phyloP scores from a whole-genome alignment of 2,888 invertebrate species.

The Loripinus fragilis region DNA sequence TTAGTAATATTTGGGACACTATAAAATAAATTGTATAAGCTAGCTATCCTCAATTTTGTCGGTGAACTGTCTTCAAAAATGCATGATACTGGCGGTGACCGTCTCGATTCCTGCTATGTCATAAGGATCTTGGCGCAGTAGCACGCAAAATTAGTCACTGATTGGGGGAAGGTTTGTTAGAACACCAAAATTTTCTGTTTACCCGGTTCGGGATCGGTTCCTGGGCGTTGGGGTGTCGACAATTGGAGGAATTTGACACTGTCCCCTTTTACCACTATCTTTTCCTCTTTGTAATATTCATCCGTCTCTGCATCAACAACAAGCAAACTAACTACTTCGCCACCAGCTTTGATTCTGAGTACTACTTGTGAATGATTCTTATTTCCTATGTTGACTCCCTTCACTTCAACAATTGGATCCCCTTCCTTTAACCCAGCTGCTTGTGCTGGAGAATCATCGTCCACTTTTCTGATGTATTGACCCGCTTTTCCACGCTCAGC shows the following conservation, averaged over 20 bases:
- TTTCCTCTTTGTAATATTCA: constrained; percentile 88
- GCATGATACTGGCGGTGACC: too few relatives aligned
- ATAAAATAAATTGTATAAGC: too few relatives aligned
- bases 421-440: constrained; percentile 89
- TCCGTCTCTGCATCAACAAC: constrained; percentile 92
- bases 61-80: too few relatives aligned
- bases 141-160: too few relatives aligned
- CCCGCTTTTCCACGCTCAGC: constrained; percentile 97
- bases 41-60: too few relatives aligned
- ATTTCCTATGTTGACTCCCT: constrained; percentile 94
- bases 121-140: too few relatives aligned
- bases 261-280: constrained; percentile 80
- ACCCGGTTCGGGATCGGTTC: constrained; percentile 40
- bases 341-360: constrained; percentile 93
- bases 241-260: constrained; percentile 67
- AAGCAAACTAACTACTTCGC: constrained; percentile 91
- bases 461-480: constrained; percentile 98
- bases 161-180: too few relatives aligned
- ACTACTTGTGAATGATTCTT: constrained; percentile 97
- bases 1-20: too few relatives aligned
- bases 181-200: constrained; percentile 4
- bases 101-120: too few relatives aligned
- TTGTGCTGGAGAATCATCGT: constrained; percentile 85
- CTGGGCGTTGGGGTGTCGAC: constrained; percentile 60
- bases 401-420: constrained; percentile 92